Evolutionary conservation across 2,888 invertebrate genomes (phyloP), one percentile per base, ranked within the genome.

Genomic region (Lepidochitona cinerea): DNA sequence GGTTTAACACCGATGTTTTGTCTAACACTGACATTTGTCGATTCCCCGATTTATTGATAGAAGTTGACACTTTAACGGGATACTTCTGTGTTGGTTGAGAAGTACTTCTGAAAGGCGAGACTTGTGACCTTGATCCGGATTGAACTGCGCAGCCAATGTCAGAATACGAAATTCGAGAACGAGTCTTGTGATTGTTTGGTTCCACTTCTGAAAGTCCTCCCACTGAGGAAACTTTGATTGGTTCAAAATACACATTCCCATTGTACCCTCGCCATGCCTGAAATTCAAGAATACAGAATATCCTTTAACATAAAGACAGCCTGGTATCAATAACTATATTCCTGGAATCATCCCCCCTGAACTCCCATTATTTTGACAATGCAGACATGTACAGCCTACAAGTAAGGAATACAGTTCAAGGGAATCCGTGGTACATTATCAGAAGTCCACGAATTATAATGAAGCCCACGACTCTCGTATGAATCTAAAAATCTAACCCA

Each of bases 251-350:
- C 9, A 90, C 84, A 75, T 90, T 89, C 32, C 90, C 90, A 79
- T 87, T 80, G 80, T 89, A 90, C 49, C 90, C 90, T 70, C 85
- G 78, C 90, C 90, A 90, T 26, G 87, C 90, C 90, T 90, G 81
- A 26, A 83, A 81, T 70, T 52, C 32, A 52, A 37, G 33, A 37
- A 71, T 2, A 4, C 59, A 4, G 14, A 4, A 26, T 4, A 41
- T 41, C 41, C 9, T 18, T 41, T 41, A 41, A 41, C 41, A 41
- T 18, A 18, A 41, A 12, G 9, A n/a, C n/a, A n/a, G n/a, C n/a
- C n/a, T n/a, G n/a, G n/a, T n/a, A n/a, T n/a, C n/a, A n/a, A n/a
- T n/a, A n/a, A n/a, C n/a, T n/a, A n/a, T n/a, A n/a, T n/a, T n/a
- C n/a, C n/a, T n/a, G n/a, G n/a, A n/a, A n/a, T n/a, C n/a, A n/a